A percentile compares a stretch with the other conserved stretches of the same genome.
phyloP scores from a whole-genome alignment of 2,888 invertebrate genomes.

The Thymelicus lineola region DNA sequence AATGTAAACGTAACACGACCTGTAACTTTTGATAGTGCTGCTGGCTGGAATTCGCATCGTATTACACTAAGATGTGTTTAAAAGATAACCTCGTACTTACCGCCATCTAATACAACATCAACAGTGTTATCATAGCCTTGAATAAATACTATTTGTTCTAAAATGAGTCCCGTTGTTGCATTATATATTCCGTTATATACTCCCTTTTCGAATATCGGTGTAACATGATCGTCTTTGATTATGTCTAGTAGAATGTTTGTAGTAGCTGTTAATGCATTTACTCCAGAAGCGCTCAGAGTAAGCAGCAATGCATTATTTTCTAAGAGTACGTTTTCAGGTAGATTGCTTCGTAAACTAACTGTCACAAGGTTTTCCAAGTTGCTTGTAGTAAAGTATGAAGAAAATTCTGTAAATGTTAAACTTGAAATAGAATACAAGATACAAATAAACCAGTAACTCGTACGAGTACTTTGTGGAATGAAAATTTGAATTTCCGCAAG shows the following conservation, averaged over 20 bases:
- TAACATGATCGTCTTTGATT: slow-evolving; percentile 27
- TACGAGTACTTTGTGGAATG: too few relatives aligned
- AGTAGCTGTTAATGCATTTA: slow-evolving; percentile 10
- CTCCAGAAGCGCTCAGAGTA: slow-evolving; percentile 13
- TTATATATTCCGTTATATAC: slow-evolving; percentile 61
- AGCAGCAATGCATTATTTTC: slow-evolving; percentile 16
- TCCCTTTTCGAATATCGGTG: slow-evolving; percentile 57
- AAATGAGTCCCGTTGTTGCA: slow-evolving; percentile 48
- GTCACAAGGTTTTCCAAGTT: background rate
- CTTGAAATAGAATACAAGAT: background rate
- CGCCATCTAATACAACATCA: slow-evolving; percentile 54
- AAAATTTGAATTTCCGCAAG: too few relatives aligned
- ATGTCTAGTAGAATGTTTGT: slow-evolving; percentile 26
- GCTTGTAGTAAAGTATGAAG: slow-evolving; percentile 9
- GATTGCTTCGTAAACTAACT: slow-evolving; percentile 9
- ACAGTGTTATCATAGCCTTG: slow-evolving; percentile 65
- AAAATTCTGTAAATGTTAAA: slow-evolving; percentile 21
- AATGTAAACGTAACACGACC: background rate
- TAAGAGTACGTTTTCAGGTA: slow-evolving; percentile 19
- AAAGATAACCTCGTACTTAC: slow-evolving; percentile 48
- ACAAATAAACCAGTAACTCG: too few relatives aligned
- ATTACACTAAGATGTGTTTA: background rate
- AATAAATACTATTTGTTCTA: slow-evolving; percentile 54
- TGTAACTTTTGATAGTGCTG: too few relatives aligned
- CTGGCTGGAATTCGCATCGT: too few relatives aligned